A percentile compares a stretch with the other conserved stretches of the same genome.
Evolutionary conservation across 2,888 invertebrate genomes (phyloP).

Genomic region (Gerris lacustris): DNA sequence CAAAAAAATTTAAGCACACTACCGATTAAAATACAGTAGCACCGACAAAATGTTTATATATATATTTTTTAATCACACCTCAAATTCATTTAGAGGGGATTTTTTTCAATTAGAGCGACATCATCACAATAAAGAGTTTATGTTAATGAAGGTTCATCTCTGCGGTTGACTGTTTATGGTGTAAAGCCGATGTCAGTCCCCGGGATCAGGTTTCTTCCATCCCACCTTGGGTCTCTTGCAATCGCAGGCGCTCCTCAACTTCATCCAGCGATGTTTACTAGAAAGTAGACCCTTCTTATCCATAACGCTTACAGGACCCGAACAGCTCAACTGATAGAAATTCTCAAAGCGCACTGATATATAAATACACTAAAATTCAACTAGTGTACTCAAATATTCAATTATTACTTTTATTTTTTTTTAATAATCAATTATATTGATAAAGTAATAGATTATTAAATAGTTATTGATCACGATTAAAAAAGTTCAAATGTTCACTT

Average conservation of each 20-base stretch:
- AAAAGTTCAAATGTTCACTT: too few relatives aligned
- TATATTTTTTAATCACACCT: too few relatives aligned
- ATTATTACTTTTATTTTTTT: too few relatives aligned
- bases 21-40: too few relatives aligned
- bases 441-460: too few relatives aligned
- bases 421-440: too few relatives aligned
- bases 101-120: too few relatives aligned
- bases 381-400: background rate
- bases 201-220: slow-evolving; percentile 33
- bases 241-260: slow-evolving; percentile 29
- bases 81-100: too few relatives aligned
- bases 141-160: slow-evolving; percentile 25
- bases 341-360: background rate
- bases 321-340: background rate
- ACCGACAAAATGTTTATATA: too few relatives aligned
- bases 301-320: background rate
- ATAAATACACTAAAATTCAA: background rate
- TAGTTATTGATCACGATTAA: too few relatives aligned
- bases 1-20: too few relatives aligned
- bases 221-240: slow-evolving; percentile 31
- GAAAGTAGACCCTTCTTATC: slow-evolving; percentile 14
- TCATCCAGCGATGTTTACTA: slow-evolving; percentile 22
- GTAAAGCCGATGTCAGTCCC: slow-evolving; percentile 31
- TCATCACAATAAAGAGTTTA: too few relatives aligned
- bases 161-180: slow-evolving; percentile 24